Base-by-base conservation (phyloP, 2,888 invertebrate genomes). In the Pterostichus madidus region DNA sequence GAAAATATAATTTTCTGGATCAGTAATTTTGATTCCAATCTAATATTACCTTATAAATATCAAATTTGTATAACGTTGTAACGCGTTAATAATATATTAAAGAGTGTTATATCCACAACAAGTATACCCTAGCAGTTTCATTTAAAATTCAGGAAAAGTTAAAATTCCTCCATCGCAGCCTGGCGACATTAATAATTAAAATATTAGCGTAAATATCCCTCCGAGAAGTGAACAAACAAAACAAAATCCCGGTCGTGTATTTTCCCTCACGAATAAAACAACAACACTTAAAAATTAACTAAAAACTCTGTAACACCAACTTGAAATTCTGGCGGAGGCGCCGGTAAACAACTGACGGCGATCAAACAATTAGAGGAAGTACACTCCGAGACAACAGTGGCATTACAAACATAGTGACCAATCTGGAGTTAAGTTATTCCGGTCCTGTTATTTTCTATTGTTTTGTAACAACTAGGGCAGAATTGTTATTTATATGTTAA, bases 231-330 rank as follows among this genome's bases (percentile, higher is more conserved):
- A 59, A 64, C 64, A 64, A 64, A 64, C 64, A 64, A 39, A 64
- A 64, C 64, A 64, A 64, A 64, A 64, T 64, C 64, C 64, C 64
- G 64, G 64, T 32, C n/a, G 64, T 32, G 35, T 64, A 64, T 64
- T 35, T 35, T 59, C 17, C 35, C 32, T 64, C 64, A 64, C 64
- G 64, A 64, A 35, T 64, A 32, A 64, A 64, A 64, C 64, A 64
- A 31, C 64, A 64, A 49, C n/a, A 64, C 13, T 64, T 64, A 64
- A 64, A 64, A 64, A 64, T 64, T 64, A 24, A 64, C 49, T 49
- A 49, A 39, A 39, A 39, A 39, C 39, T 39, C 39, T 39, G 3
- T 8, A 39, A 8, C 39, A 39, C 1, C 0, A 8, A 6, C 39
- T 39, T 39, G 39, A 39, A 6, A 39, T 39, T 39, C 5, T 59